Base-by-base conservation (phyloP, 2,797 vertebrate species). In the Odontamblyopus rebecca region DNA sequence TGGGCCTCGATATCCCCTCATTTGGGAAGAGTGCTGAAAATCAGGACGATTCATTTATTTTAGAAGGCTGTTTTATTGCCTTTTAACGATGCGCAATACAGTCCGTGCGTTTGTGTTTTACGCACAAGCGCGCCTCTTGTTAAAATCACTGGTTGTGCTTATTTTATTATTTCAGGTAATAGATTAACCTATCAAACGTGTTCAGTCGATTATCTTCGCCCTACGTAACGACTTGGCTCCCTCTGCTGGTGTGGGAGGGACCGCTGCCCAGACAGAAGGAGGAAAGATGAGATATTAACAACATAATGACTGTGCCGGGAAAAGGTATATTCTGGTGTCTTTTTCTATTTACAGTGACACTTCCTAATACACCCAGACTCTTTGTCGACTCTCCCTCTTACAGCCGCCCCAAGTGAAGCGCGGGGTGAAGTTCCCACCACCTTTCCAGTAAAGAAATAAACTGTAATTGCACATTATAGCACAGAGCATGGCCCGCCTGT, bases 361-460 rank as follows among this genome's bases (percentile, higher is more conserved):
- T 72, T 80, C 73, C 67, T 84, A 75, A 82, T 80, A 75, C 54
- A 38, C 67, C 72, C 83, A 77, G 83, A 87, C 82, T 81, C 65
- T 68, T 72, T 68, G 79, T 82, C 80, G 81, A 72, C 78, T 71
- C 75, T 66, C 50, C 64, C 60, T 56, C 66, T 51, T 70, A 68
- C 54, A 59, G 32, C n/a, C 67, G n/a, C 54, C 32, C 35, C 54
- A 38, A 63, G 23, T 72, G 74, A 18, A 64, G 76, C 74, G 71
- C 74, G 26, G 32, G 74, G 68, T 75, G 61, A 82, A 79, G 80
- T 57, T 76, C 66, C 78, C 85, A 73, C 75, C 76, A 72, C 67
- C 77, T 80, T 78, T 87, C 82, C 87, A 81, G 84, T 80, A 84
- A 85, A 84, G 82, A 82, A 86, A 80, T 88, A 72, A 83, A 86